Evolutionary conservation across 2,888 invertebrate species (phyloP), one percentile per base, ranked within the genome.

Genomic region (Tethea ocularis): DNA sequence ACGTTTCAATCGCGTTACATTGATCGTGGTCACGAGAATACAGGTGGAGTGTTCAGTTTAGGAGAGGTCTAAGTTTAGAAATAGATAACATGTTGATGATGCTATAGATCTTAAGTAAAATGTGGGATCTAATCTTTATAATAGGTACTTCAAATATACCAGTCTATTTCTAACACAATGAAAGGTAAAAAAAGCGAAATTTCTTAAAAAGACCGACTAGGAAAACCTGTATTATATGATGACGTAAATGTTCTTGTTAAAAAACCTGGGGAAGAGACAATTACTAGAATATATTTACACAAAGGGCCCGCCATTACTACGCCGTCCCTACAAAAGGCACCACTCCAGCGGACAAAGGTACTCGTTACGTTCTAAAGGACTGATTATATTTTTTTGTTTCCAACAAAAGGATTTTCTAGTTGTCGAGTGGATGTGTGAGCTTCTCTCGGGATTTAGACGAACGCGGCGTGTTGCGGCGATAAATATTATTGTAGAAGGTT

Each of bases 331-430:
- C 77, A 77, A 77, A 72, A 63, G 73, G 76, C 74, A 66, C 68
- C 71, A 67, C 74, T 74, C 69, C 66, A 68, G 62, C 71, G 79
- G 83, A 87, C 86, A 84, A 84, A 83, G 83, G 77, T 74, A 75
- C 82, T 81, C 83, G 80, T 81, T 79, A 80, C 69, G 70, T 79
- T 72, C 68, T 75, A 69, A 71, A 82, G 77, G 78, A 78, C 82
- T 83, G 82, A 86, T 86, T 84, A 84, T 83, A 77, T 67, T 80
- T 80, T 82, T 79, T 80, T 77, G 78, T 76, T 80, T 72, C 66
- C 66, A 76, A 81, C 82, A 83, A 86, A 84, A 80, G 82, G 74
- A 79, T 82, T 78, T 73, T 74, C 81, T 76, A 69, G 64, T 69
- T 66, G 62, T 67, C 57, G 59, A 58, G 68, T 64, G 57, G 62